Base-by-base conservation (phyloP, 2,113 vertebrate species). In the Dipodomys stephensi region DNA sequence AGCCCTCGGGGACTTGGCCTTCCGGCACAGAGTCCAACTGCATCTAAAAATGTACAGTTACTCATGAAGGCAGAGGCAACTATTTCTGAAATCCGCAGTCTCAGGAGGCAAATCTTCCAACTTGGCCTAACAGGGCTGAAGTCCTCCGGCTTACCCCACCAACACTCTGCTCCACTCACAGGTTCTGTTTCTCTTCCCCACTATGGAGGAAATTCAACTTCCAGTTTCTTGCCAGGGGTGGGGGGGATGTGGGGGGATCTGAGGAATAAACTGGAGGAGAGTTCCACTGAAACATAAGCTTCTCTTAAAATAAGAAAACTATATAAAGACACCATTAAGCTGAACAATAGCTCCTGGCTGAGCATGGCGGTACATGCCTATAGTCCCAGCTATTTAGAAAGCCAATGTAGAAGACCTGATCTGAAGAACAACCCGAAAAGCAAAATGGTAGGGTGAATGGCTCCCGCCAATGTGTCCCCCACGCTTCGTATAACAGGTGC, bases 11-110 rank as follows among this genome's bases (percentile, higher is more conserved):
- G 96, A 96, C 46, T 90, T 78, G 65, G 49, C 2, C 77, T 85
- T 94, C 95, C 87, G 68, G 96, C 44, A 82, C 35, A 27, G 0
- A 76, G 57, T 68, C 86, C 92, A 84, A 83, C 83, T 95, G 73
- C 5, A 3, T 88, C 96, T 95, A 85, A 96, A 94, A 94, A 90
- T 68, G 95, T 81, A 6, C 39, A 53, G 78, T 32, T 30, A 62
- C 83, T 60, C 79, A 74, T 67, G 44, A 44, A 69, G 39, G 71
- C 91, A 53, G 67, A 86, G 60, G n/a, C 86, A 69, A 74, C 74
- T 65, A 35, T 87, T 86, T 85, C 57, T 87, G 53, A 46, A 80
- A 53, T 57, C 85, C 53, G 65, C 3, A 4, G 73, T 30, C 46
- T 84, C 72, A 30, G 27, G 81, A 91, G 73, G 39, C 69, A 49